Evolutionary conservation across 1,140 invertebrate species (phyloP).

Genomic region (Neodiprion lecontei): DNA sequence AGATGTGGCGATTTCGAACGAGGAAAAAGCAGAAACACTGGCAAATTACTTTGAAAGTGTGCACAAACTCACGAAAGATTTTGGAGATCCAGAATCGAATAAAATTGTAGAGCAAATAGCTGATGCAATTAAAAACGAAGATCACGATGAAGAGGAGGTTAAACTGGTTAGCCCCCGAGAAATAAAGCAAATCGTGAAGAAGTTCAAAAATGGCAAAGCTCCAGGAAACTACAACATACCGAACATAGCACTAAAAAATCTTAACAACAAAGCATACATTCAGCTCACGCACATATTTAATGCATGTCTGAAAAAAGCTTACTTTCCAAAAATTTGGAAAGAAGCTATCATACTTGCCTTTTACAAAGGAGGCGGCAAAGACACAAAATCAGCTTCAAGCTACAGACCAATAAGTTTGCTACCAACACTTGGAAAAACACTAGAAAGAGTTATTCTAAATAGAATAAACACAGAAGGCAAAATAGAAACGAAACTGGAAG

Average conservation of each 20-base stretch:
- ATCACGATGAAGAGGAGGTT: not conserved
- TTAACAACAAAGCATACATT: constrained; percentile 19
- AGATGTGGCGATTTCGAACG: constrained; percentile 14
- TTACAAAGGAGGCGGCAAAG: constrained; percentile 29
- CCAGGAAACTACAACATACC: constrained; percentile 24
- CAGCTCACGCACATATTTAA: constrained; percentile 23
- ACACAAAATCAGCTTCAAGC: constrained; percentile 3
- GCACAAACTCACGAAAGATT: constrained; percentile 20
- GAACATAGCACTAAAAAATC: constrained; percentile 27
- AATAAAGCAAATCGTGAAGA: constrained; percentile 21
- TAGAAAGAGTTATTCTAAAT: constrained; percentile 32
- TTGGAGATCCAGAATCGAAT: constrained; percentile 14
- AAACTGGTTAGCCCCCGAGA: constrained; percentile 1
- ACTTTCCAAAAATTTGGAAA: constrained; percentile 33
- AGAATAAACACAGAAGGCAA: constrained; percentile 12
- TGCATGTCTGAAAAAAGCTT: constrained; percentile 21
- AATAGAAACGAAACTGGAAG: too few species aligned
- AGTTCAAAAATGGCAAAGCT: constrained; percentile 25
- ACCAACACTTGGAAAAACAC: constrained; percentile 29
- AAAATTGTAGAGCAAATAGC: constrained; percentile 9
- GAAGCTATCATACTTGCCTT: constrained; percentile 27
- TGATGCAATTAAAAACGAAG: not conserved
- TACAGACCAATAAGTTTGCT: constrained; percentile 39
- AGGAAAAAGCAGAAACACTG: constrained; percentile 29
- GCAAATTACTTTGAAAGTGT: constrained; percentile 26